These are phyloP conservation scores for Periophthalmus magnuspinnatus DNA, from an alignment of 2,797 vertebrate genomes.

Conservation along the genomic window DNA sequence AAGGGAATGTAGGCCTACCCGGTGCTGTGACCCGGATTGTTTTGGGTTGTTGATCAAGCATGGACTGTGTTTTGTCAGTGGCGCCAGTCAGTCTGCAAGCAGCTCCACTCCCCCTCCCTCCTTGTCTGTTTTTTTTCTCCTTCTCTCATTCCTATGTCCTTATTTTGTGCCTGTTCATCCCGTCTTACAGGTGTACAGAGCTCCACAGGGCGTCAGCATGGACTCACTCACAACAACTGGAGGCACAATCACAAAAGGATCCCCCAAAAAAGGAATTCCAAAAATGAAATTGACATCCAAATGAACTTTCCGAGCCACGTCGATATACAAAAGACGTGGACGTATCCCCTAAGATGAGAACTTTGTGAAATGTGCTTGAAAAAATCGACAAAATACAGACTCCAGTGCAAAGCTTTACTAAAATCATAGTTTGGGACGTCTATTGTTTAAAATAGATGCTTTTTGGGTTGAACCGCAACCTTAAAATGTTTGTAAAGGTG, in stretches of 20 bases:
- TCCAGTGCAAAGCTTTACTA: constrained; percentile 94
- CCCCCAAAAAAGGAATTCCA: background rate
- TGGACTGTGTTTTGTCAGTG: constrained; percentile 91
- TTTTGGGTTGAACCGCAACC: constrained; percentile 87
- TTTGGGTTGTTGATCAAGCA: constrained; percentile 98
- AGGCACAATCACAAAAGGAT: constrained; percentile 80
- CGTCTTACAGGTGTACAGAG: constrained; percentile 95
- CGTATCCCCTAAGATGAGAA: constrained; percentile 37
- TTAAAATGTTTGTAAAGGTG: constrained; percentile 94
- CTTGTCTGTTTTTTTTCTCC: constrained; percentile 30
- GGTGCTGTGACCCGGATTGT: constrained; percentile 87
- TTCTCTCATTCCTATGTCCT: background rate
- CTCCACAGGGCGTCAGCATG: constrained; percentile 82
- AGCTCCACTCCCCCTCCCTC: constrained; percentile 82
- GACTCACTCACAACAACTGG: constrained; percentile 78
- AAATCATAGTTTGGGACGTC: constrained; percentile 89
- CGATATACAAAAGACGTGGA: constrained; percentile 33
- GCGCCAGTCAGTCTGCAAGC: constrained; percentile 95
- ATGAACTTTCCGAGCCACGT: constrained; percentile 13
- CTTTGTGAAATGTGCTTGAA: constrained; percentile 69
- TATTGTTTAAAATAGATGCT: constrained; percentile 99
- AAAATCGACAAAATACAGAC: constrained; percentile 76
- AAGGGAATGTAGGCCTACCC: constrained; percentile 13
- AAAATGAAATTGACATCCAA: constrained; percentile 62
- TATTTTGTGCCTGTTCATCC: constrained; percentile 82